phyloP scores from a whole-genome alignment of 2,797 vertebrate species.

The Hylomyscus alleni region DNA sequence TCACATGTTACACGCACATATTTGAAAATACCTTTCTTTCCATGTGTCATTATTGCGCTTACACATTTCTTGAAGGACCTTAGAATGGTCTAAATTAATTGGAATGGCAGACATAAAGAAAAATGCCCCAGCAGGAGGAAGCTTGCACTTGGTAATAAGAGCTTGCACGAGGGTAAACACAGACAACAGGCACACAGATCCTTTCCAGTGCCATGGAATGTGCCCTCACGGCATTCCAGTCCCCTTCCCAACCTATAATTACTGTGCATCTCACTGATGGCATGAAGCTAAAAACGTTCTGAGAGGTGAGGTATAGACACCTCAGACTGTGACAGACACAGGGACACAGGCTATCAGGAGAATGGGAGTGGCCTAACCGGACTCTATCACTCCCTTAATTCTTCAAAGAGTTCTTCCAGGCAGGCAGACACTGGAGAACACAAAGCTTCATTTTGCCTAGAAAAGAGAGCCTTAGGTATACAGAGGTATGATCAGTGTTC shows the following conservation, averaged over 20 bases:
- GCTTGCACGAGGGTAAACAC: neutral
- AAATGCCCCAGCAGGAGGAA: neutral
- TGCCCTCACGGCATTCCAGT: constrained; percentile 34
- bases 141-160: neutral
- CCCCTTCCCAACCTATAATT: constrained; percentile 22
- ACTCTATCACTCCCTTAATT: neutral
- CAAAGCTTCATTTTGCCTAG: neutral
- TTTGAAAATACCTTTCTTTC: constrained; percentile 34
- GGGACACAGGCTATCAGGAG: neutral
- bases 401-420: neutral
- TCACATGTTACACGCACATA: neutral
- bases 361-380: rapidly evolving
- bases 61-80: neutral
- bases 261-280: neutral
- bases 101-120: neutral
- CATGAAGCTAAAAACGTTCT: constrained; percentile 43
- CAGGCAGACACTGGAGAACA: neutral
- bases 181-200: neutral
- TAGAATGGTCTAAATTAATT: neutral
- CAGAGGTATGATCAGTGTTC: neutral
- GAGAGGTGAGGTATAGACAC: neutral
- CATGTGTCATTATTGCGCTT: neutral
- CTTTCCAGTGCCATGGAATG: constrained; percentile 1
- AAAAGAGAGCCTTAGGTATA: neutral
- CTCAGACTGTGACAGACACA: neutral